These are phyloP conservation scores for Drosophila buzzatii DNA, from an alignment of 2,888 invertebrate species.

Conservation along the genomic window DNA sequence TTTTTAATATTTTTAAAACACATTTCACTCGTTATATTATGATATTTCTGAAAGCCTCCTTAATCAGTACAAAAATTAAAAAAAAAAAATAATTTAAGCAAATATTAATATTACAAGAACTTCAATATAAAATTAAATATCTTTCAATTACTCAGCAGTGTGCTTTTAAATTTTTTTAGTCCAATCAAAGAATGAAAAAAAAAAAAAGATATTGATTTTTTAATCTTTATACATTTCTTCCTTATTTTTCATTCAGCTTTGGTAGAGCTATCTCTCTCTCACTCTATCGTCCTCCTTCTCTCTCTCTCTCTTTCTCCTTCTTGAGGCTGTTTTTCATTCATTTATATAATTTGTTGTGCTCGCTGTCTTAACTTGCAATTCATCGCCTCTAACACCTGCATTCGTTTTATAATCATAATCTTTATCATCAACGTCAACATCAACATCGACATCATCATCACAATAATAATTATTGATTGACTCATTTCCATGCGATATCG, in stretches of 20 bases:
- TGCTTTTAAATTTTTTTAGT: neutral
- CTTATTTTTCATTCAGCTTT: neutral
- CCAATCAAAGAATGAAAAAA: neutral
- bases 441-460: constrained; percentile 1
- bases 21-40: no score
- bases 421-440: constrained; percentile 10
- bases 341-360: constrained; percentile 4
- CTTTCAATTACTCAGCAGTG: no score
- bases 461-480: constrained; percentile 37
- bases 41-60: no score
- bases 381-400: constrained; percentile 36
- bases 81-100: no score
- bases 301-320: neutral
- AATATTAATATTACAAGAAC: no score
- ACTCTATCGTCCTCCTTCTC: neutral
- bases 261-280: no score
- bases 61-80: no score
- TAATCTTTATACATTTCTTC: neutral
- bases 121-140: no score
- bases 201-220: neutral
- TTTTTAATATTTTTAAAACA: no score
- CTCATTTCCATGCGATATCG: constrained; percentile 66
- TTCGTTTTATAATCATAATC: constrained; percentile 8
- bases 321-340: neutral
- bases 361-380: neutral